Percentiles rank a stretch among this genome's conserved stretches.
Conservation (phyloP, 2,888 invertebrate genomes). For the Ochlodes sylvanus region DNA sequence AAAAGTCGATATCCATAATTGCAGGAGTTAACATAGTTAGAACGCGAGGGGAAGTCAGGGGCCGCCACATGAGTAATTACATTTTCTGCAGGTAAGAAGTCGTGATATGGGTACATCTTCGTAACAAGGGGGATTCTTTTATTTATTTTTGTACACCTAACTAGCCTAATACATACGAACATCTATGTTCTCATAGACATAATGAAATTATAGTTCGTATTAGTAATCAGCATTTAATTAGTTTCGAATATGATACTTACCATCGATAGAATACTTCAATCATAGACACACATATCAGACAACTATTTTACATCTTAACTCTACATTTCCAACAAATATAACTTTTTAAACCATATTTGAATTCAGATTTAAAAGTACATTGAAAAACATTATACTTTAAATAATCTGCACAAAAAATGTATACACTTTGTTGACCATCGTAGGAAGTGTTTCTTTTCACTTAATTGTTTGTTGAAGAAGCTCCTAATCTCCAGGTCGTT, state of each 20-base stretch:
- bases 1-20: constrained; percentile 36
- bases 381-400: too few species aligned
- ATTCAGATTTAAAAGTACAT: too few species aligned
- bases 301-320: too few species aligned
- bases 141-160: not conserved
- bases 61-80: constrained; percentile 33
- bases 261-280: too few species aligned
- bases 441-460: constrained; percentile 12
- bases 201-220: too few species aligned
- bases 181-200: not conserved
- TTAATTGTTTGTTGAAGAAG: constrained; percentile 9
- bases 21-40: constrained; percentile 26
- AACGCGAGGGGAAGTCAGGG: constrained; percentile 18
- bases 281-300: too few species aligned
- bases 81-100: constrained; percentile 34
- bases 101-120: constrained; percentile 26
- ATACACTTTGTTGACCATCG: too few species aligned
- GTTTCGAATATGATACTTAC: too few species aligned
- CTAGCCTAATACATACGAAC: not conserved
- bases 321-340: too few species aligned
- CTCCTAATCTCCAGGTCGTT: constrained; percentile 20
- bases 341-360: too few species aligned
- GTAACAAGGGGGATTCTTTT: constrained; percentile 7
- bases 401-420: too few species aligned
- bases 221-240: too few species aligned